A percentile compares a stretch with the other conserved stretches of the same genome.
These are phyloP conservation scores for Stenolophus ochropezus DNA, from an alignment of 2,888 invertebrate species.

Conservation along the genomic window DNA sequence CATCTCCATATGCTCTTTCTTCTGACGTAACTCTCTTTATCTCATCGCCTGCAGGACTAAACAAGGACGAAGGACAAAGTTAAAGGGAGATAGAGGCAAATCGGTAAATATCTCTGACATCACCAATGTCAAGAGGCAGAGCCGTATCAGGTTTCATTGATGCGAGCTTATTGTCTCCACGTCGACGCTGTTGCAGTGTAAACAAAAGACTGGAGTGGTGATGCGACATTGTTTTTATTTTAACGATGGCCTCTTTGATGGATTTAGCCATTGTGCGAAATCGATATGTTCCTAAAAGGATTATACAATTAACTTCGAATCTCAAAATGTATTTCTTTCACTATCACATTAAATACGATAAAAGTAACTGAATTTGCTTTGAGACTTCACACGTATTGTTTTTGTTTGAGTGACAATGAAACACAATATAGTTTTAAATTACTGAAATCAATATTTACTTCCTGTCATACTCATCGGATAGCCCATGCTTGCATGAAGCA, in stretches of 20 bases:
- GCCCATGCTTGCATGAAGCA: background rate
- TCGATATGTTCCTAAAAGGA: background rate
- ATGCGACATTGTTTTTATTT: conserved; percentile 13
- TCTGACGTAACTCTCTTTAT: conserved; percentile 13
- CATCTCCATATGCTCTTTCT: background rate
- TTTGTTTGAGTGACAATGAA: no score
- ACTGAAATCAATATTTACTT: background rate
- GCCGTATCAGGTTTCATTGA: conserved; percentile 27
- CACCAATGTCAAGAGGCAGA: conserved; percentile 1
- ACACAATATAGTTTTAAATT: background rate
- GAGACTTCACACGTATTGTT: no score
- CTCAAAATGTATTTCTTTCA: no score
- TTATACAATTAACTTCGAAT: no score
- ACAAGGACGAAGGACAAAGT: background rate
- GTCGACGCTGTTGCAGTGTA: background rate
- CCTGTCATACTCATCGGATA: background rate
- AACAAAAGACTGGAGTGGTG: conserved; percentile 36
- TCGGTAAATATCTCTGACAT: conserved; percentile 1
- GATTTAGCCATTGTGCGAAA: background rate
- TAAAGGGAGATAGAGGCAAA: background rate
- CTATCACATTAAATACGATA: no score
- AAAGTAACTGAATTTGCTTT: no score
- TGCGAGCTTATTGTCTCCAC: background rate
- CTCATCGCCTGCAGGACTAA: background rate
- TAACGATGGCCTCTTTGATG: background rate